Evolutionary conservation across 2,113 vertebrate genomes (phyloP).

Genomic region (Spea multiplicata): DNA sequence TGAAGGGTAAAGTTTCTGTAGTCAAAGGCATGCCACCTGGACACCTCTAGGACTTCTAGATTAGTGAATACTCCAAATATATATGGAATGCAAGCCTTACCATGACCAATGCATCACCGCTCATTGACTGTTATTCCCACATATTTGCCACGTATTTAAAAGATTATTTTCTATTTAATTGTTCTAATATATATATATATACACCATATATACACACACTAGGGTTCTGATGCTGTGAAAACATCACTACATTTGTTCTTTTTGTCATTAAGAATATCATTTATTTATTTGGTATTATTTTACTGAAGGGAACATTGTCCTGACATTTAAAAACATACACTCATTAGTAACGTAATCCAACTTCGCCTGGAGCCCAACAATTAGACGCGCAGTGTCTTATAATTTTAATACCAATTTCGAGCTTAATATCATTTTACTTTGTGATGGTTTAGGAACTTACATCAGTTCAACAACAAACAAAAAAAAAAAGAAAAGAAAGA

Average conservation of each 20-base stretch:
- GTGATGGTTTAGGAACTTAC: background rate
- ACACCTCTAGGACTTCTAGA: too few species aligned
- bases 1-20: too few species aligned
- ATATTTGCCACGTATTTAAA: too few species aligned
- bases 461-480: background rate
- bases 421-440: conserved; percentile 10
- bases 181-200: too few species aligned
- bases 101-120: too few species aligned
- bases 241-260: conserved; percentile 6
- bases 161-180: too few species aligned
- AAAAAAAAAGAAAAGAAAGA: background rate
- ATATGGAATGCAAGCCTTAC: too few species aligned
- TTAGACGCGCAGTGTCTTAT: conserved; percentile 19
- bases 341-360: conserved; percentile 36
- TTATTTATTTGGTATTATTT: conserved; percentile 28
- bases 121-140: too few species aligned
- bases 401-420: conserved; percentile 39
- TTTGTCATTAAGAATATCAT: conserved; percentile 30
- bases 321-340: conserved; percentile 41
- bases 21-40: too few species aligned
- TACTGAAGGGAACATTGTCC: conserved; percentile 32
- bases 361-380: conserved; percentile 33
- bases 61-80: too few species aligned
- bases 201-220: too few species aligned
- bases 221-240: background rate